Evolutionary conservation across 1,140 invertebrate species (phyloP).

Genomic region (Gryon sp.): DNA sequence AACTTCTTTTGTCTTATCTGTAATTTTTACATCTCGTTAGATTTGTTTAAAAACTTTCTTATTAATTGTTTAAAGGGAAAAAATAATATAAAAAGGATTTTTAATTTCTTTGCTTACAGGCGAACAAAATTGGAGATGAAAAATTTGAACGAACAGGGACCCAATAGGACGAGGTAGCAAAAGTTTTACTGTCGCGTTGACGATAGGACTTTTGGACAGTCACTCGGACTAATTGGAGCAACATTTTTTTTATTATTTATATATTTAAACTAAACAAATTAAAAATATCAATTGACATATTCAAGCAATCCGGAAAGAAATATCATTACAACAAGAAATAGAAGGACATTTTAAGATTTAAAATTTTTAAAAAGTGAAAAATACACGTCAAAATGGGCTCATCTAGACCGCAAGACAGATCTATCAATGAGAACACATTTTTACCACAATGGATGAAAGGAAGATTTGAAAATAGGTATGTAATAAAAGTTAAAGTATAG

Average conservation of each 20-base stretch:
- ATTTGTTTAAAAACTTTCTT: too few species aligned
- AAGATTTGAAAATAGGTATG: slow-evolving; percentile 76
- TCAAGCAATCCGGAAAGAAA: too few species aligned
- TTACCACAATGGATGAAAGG: slow-evolving; percentile 83
- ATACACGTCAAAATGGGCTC: slow-evolving; percentile 76
- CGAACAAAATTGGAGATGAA: slow-evolving; percentile 23
- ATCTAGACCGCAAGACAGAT: slow-evolving; percentile 77
- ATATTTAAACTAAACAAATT: too few species aligned
- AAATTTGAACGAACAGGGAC: slow-evolving; percentile 42
- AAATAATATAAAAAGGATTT: too few species aligned
- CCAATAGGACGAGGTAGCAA: slow-evolving; percentile 27
- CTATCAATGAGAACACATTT: slow-evolving; percentile 78
- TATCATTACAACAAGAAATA: too few species aligned
- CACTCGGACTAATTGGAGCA: not conserved
- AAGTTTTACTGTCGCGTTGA: slow-evolving; percentile 15
- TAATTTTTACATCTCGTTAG: too few species aligned
- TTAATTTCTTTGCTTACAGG: slow-evolving; percentile 27
- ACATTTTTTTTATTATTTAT: too few species aligned
- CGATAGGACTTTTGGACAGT: slow-evolving; percentile 20
- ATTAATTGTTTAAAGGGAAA: too few species aligned
- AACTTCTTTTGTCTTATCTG: not conserved
- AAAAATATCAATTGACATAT: too few species aligned
- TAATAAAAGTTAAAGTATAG: not conserved
- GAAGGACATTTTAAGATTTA: not conserved
- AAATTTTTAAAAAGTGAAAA: slow-evolving; percentile 7